These are phyloP conservation scores for Subacronicta megacephala DNA, from an alignment of 2,888 invertebrate genomes.

Conservation along the genomic window DNA sequence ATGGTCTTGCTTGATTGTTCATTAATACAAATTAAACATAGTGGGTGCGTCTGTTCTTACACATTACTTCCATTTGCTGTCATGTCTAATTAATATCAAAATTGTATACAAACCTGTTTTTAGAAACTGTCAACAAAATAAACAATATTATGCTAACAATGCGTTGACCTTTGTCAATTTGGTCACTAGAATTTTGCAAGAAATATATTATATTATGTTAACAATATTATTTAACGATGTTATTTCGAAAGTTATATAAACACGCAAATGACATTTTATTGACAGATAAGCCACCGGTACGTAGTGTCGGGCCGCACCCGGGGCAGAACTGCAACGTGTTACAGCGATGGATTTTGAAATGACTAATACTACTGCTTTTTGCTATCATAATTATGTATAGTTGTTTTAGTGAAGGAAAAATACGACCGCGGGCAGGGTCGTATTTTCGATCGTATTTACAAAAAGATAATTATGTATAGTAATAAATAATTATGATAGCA, in stretches of 20 bases:
- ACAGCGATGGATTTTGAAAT: too few relatives aligned
- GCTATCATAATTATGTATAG: too few relatives aligned
- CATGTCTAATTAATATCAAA: slow-evolving; percentile 7
- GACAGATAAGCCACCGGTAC: background rate
- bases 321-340: too few relatives aligned
- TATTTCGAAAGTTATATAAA: background rate
- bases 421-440: too few relatives aligned
- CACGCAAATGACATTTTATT: background rate
- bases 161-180: slow-evolving; percentile 1
- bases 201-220: background rate
- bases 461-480: too few relatives aligned
- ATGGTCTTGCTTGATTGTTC: too few relatives aligned
- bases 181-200: background rate
- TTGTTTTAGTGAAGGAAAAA: too few relatives aligned
- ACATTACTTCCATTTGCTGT: background rate
- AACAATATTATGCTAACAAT: slow-evolving; percentile 5
- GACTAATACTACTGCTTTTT: too few relatives aligned
- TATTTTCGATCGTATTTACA: too few relatives aligned
- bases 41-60: background rate
- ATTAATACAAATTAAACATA: background rate
- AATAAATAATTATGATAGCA: too few relatives aligned
- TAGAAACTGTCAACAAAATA: slow-evolving; percentile 2
- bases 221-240: background rate
- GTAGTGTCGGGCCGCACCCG: too few relatives aligned
- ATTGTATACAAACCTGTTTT: slow-evolving; percentile 9